Evolutionary conservation across 2,113 vertebrate genomes (phyloP).

Genomic region (Manacus vitellinus): DNA sequence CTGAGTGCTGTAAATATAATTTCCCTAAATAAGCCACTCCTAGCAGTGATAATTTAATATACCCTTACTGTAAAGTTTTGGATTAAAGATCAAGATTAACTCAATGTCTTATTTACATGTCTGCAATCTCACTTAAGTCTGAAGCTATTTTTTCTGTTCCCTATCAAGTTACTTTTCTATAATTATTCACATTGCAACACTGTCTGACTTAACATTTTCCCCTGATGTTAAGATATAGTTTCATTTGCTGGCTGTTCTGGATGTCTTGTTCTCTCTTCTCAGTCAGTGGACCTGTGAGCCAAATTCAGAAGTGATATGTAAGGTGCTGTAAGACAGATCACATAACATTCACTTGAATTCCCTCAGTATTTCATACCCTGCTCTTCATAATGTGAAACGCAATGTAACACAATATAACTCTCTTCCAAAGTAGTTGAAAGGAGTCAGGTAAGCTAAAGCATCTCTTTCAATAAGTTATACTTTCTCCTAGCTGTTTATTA

Average conservation of each 20-base stretch:
- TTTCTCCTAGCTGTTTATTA: not conserved
- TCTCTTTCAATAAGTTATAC: not conserved
- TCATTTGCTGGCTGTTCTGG: not conserved
- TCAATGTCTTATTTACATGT: not conserved
- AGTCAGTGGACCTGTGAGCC: not conserved
- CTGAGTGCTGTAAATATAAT: not conserved
- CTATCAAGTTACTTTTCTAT: not conserved
- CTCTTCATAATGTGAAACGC: not conserved
- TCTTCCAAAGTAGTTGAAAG: not conserved
- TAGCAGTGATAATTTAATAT: not conserved
- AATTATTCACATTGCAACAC: not conserved
- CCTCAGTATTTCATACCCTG: not conserved
- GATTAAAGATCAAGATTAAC: not conserved
- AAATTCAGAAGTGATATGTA: slow-evolving; percentile 20
- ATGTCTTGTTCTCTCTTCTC: not conserved
- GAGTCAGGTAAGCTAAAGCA: not conserved
- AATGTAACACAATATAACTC: not conserved
- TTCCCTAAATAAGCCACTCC: not conserved
- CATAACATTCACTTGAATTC: not conserved
- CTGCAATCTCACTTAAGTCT: slow-evolving; percentile 14
- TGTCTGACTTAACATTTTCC: slow-evolving; percentile 19
- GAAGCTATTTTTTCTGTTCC: not conserved
- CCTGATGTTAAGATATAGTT: not conserved
- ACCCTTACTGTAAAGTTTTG: not conserved
- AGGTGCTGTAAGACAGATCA: not conserved